Evolutionary conservation across 1,140 invertebrate genomes (phyloP), one percentile per base, ranked within the genome.

Genomic region (Diorhabda sublineata): DNA sequence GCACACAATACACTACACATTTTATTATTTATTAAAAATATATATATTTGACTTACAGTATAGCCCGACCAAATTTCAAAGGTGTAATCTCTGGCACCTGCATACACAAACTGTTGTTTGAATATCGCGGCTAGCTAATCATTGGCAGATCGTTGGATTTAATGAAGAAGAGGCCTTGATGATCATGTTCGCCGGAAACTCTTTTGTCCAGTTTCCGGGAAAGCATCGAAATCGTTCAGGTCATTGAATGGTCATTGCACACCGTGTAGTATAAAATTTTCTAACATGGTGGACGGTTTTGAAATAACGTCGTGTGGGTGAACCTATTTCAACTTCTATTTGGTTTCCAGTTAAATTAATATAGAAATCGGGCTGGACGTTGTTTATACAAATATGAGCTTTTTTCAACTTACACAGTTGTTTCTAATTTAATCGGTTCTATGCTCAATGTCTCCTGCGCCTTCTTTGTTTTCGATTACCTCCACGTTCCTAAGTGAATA

Each of bases 141-240:
- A 41, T 59, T 66, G 64, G 26, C 45, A 45, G 26, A 26, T 26
- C 26, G 26, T 26, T 42, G n/a, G 45, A 68, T 45, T 9, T 52
- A 9, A 5, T 5, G 52, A 61, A 52, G 62, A 62, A 65, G 67
- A 65, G 75, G 74, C 75, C 74, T 75, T 74, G 68, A 61, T 74
- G 45, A 47, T 47, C 42, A 7, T 9, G 45, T 59, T 11, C 9
- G 67, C 72, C 75, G 75, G 75, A 75, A 72, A 70, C 64, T 69
- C 74, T 75, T 76, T 76, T 76, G 75, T 76, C 68, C 69, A 69
- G 61, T 63, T 68, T 76, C 75, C 75, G 74, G 75, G 75, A 74
- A 76, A 76, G 75, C 65, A 69, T 65, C 58, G 26, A 70, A 56
- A 72, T 65, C 61, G 72, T 72, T 74, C 69, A 69, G 75, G 73